Evolutionary conservation across 2,797 vertebrate genomes (phyloP), one percentile per base, ranked within the genome.

Genomic region (Adelosebastes latens): DNA sequence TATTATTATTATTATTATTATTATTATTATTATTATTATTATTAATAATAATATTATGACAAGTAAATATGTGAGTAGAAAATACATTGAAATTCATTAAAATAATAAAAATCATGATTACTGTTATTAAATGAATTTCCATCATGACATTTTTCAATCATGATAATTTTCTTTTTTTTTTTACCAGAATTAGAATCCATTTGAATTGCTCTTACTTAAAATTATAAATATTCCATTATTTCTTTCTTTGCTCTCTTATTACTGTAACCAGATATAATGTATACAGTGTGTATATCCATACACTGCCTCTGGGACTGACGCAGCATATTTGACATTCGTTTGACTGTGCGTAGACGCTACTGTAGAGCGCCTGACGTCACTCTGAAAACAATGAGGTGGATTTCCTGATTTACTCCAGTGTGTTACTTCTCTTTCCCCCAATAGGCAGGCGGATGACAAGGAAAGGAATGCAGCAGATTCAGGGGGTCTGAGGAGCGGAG

Each of bases 401-500:
- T 89, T 77, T 92, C 88, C 84, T 81, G 20, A 91, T 92, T 93
- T 89, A 87, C 70, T 77, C 66, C 76, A 31, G 56, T 32, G 71
- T 2, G 75, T 77, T 65, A 31, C 52, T 20, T 24, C 63, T 63
- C 62, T 12, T 32, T 58, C 59, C 77, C 67, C 58, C 76, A 65
- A 53, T 3, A 64, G 67, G 59, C 72, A 22, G 69, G 36, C 27
- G 16, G 73, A 82, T 68, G 86, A 91, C 88, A 80, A 65, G 78
- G 63, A 78, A 71, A 87, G 89, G 92, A 91, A 93, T 92, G 91
- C 77, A 79, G 67, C 31, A 12, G 87, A 82, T 82, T 74, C 52
- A 34, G 75, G 82, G 77, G 82, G 52, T 83, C 77, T 56, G 63
- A 49, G 71, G 34, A 78, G 81, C 3, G 4, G 58, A 49, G 61